Evolutionary conservation across 2,888 invertebrate species (phyloP), one percentile per base, ranked within the genome.

Genomic region (Leuctra nigra): DNA sequence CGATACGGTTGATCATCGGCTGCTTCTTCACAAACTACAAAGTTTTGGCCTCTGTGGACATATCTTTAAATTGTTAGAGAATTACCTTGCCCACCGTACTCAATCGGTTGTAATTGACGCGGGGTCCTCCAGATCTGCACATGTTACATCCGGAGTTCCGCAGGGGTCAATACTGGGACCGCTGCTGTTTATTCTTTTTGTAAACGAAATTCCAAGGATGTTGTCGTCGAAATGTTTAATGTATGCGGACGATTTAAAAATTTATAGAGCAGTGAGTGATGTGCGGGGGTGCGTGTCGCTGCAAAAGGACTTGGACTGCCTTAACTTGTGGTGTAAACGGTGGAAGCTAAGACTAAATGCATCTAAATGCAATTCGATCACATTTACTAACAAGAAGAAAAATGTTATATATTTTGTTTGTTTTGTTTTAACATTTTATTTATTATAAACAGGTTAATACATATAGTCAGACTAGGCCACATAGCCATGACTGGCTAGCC

Each of bases 171-270:
- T 25, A 29, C 4, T 48, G 4, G 48, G 48, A 4, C 48, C 48
- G 4, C 25, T 48, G 29, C 14, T 48, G 14, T 48, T 48, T 29
- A 25, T 18, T 7, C 33, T 48, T 29, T 48, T 29, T 14, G 48
- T 48, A n/a, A 48, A 48, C 16, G 48, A 48, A 9, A 48, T 48
- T 25, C 48, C 48, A 3, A 11, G 7, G 2, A 16, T 14, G 3
- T 48, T 48, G 13, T 18, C 48, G n/a, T 25, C 29, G 14, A 24
- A 48, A 33, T 48, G 48, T 16, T 18, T 48, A n/a, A 48, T 48
- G 48, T 48, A 48, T 33, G 48, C 48, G 9, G 48, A 48, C 11
- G 48, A 48, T 14, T 33, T 48, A 24, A 48, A 48, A 29, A 29
- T 48, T 2, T 48, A 29, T 20, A 25, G 16, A 9, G 29, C 25